A percentile compares a stretch with the other conserved stretches of the same genome.
phyloP scores from a whole-genome alignment of 2,797 vertebrate species.

The Sebastes jordani region DNA sequence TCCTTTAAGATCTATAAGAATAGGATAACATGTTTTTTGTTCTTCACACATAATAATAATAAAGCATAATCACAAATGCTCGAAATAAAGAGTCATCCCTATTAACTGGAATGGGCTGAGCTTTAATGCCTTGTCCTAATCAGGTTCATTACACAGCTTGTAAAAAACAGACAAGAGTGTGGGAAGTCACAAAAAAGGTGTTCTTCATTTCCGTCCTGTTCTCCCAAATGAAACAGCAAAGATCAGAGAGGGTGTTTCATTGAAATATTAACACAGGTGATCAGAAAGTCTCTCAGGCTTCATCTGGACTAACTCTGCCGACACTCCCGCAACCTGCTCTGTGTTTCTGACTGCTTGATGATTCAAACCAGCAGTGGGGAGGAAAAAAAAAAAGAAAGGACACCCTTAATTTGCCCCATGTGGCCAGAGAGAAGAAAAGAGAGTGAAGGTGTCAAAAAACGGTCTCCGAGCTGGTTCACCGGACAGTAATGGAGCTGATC shows the following conservation, averaged over 20 bases:
- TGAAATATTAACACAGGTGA: slow-evolving; percentile 75
- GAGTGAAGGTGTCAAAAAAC: slow-evolving; percentile 66
- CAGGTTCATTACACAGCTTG: slow-evolving; percentile 58
- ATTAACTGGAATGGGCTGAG: background rate
- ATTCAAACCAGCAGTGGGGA: slow-evolving; percentile 64
- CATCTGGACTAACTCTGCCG: slow-evolving; percentile 70
- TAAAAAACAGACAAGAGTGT: slow-evolving; percentile 69
- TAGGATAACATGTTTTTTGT: background rate
- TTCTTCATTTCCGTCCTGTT: slow-evolving; percentile 66
- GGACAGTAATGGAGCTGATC: slow-evolving; percentile 53
- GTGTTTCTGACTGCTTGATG: slow-evolving; percentile 62
- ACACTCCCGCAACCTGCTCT: slow-evolving; percentile 72
- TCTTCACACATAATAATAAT: background rate
- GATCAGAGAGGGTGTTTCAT: slow-evolving; percentile 72
- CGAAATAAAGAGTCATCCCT: background rate
- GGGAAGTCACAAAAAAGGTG: slow-evolving; percentile 72
- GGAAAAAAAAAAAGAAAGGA: slow-evolving; percentile 16
- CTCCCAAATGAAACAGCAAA: slow-evolving; percentile 61
- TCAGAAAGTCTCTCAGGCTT: slow-evolving; percentile 61
- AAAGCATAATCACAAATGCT: background rate
- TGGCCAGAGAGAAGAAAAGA: slow-evolving; percentile 59
- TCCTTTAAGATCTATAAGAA: background rate
- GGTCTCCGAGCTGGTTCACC: slow-evolving; percentile 31
- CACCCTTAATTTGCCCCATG: slow-evolving; percentile 71
- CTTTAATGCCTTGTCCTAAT: slow-evolving; percentile 28